Evolutionary conservation across 1,140 invertebrate species (phyloP).

Genomic region (Bombyx mandarina): DNA sequence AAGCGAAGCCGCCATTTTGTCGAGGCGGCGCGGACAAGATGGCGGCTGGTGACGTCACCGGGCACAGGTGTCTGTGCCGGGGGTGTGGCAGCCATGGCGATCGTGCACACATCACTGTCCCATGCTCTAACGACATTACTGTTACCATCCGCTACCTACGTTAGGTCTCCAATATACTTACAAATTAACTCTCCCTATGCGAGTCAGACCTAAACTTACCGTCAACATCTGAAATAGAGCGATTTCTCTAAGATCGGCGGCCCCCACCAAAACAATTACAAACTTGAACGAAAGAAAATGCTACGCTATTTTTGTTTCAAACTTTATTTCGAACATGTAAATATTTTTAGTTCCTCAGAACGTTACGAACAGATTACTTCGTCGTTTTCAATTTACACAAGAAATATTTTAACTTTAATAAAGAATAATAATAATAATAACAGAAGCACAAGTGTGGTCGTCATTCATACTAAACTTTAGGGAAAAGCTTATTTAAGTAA

Average conservation of each 20-base stretch:
- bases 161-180: slow-evolving; percentile 25
- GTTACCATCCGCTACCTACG: slow-evolving; percentile 27
- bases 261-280: slow-evolving; percentile 51
- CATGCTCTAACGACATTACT: slow-evolving; percentile 33
- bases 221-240: slow-evolving; percentile 70
- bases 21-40: slow-evolving; percentile 37
- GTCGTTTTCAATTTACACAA: slow-evolving; percentile 16
- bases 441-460: slow-evolving; percentile 20
- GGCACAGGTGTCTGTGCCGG: slow-evolving; percentile 19
- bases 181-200: slow-evolving; percentile 30
- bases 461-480: slow-evolving; percentile 54
- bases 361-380: slow-evolving; percentile 31
- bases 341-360: slow-evolving; percentile 28
- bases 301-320: slow-evolving; percentile 57
- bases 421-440: too few relatives aligned
- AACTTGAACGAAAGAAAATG: slow-evolving; percentile 47
- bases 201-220: slow-evolving; percentile 63
- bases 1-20: slow-evolving; percentile 52
- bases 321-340: slow-evolving; percentile 56
- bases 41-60: slow-evolving; percentile 41
- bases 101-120: slow-evolving; percentile 41
- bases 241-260: slow-evolving; percentile 53
- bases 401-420: too few relatives aligned
- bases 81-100: slow-evolving; percentile 20
- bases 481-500: background rate